These are phyloP conservation scores for Philhelius pedissequus DNA, from an alignment of 2,888 invertebrate genomes.

Conservation along the genomic window DNA sequence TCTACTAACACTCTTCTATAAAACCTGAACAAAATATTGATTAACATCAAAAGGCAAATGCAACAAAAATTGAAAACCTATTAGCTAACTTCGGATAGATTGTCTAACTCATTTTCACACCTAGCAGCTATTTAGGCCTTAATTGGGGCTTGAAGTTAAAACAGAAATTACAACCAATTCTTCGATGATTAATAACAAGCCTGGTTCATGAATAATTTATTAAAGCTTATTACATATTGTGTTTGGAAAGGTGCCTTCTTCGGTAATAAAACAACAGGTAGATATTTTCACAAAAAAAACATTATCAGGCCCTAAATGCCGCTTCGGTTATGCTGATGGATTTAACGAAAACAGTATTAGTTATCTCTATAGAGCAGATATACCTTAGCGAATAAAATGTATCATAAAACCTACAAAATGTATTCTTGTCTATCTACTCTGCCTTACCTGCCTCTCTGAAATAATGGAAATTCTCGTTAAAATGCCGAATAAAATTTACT, in stretches of 20 bases:
- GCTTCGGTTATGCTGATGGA: not conserved
- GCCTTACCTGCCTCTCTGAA: slow-evolving; percentile 25
- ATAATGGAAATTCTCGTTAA: slow-evolving; percentile 51
- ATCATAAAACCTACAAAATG: slow-evolving; percentile 28
- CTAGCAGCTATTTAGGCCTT: slow-evolving; percentile 36
- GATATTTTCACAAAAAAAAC: not conserved
- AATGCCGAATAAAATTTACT: slow-evolving; percentile 52
- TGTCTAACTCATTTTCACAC: slow-evolving; percentile 50
- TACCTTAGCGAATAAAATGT: slow-evolving; percentile 37
- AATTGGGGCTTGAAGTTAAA: not conserved
- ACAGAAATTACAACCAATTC: slow-evolving; percentile 10
- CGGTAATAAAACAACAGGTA: slow-evolving; percentile 6
- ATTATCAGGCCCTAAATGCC: not conserved
- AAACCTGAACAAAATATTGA: not conserved
- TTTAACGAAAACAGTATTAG: slow-evolving; percentile 10
- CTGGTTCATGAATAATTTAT: slow-evolving; percentile 34
- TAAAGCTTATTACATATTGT: not conserved
- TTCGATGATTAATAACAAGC: slow-evolving; percentile 33
- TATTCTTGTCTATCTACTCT: not conserved
- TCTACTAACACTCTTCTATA: not conserved
- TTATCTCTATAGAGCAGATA: not conserved
- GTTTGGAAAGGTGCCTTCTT: slow-evolving; percentile 5
- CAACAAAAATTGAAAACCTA: not conserved
- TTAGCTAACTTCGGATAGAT: not conserved
- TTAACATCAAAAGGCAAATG: not conserved